Evolutionary conservation across 37 sponge, comb jelly and placozoan species (phyloP).

Genomic region (Petrosia ficiformis): DNA sequence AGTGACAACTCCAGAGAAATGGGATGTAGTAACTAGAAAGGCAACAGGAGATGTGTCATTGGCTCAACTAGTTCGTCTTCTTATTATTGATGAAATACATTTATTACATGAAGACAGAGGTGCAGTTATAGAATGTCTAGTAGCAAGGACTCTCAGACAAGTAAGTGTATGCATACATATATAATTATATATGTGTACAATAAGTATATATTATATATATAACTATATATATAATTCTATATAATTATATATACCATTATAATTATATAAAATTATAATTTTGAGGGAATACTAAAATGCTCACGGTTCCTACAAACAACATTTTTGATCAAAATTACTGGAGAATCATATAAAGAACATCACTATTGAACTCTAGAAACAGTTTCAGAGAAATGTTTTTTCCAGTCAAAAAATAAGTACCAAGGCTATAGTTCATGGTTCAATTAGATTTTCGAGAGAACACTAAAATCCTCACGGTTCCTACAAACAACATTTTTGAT

Average conservation of each 20-base stretch:
- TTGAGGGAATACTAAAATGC: too few species aligned
- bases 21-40: constrained; percentile 99
- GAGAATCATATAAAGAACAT: too few species aligned
- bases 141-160: constrained; percentile 96
- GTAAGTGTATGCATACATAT: constrained; percentile 11
- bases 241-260: background rate
- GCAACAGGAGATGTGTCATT: constrained; percentile 93
- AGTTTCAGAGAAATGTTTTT: too few species aligned
- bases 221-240: background rate
- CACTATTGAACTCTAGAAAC: too few species aligned
- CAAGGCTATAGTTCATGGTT: too few species aligned
- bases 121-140: constrained; percentile 94
- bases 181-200: background rate
- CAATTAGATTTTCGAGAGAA: too few species aligned
- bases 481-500: too few species aligned
- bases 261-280: too few species aligned
- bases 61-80: constrained; percentile 85
- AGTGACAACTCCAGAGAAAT: constrained; percentile 99
- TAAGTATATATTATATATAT: background rate
- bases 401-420: too few species aligned
- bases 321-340: too few species aligned
- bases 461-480: too few species aligned
- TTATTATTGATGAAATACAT: constrained; percentile 98
- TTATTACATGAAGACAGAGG: constrained; percentile 97
- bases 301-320: too few species aligned